phyloP scores from a whole-genome alignment of 2,888 invertebrate genomes.

The Beris chalybata region DNA sequence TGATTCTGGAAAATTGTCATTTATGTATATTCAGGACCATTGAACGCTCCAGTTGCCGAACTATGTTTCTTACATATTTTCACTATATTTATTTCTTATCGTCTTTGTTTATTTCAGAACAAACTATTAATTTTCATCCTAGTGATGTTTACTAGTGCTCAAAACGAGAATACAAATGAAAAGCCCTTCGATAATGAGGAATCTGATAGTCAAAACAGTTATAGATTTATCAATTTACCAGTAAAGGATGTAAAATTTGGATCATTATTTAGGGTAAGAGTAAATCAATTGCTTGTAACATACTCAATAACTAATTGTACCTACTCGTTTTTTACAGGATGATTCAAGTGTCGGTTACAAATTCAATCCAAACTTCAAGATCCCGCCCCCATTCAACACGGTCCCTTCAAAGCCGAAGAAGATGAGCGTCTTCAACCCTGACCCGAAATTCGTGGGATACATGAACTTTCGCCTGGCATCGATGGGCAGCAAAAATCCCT shows the following conservation, averaged over 20 bases:
- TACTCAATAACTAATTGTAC: background rate
- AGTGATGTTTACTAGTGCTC: background rate
- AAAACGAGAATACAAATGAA: background rate
- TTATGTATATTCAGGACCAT: no score
- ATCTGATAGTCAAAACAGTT: slow-evolving; percentile 11
- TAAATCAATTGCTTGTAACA: background rate
- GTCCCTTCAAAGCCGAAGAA: slow-evolving; percentile 5
- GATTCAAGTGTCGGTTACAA: background rate
- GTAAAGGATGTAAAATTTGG: slow-evolving; percentile 4
- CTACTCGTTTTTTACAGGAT: background rate
- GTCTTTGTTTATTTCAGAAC: slow-evolving; percentile 11
- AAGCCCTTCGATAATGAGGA: background rate
- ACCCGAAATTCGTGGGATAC: slow-evolving; percentile 3
- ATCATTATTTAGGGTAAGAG: slow-evolving; percentile 5
- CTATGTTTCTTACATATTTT: background rate
- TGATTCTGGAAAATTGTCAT: no score
- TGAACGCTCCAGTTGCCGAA: no score
- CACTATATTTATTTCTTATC: background rate
- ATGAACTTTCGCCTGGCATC: background rate
- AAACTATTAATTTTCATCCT: background rate
- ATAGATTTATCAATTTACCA: slow-evolving; percentile 8
- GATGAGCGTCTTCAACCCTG: slow-evolving; percentile 1
- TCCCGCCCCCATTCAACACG: background rate
- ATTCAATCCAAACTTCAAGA: background rate
- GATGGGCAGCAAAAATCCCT: background rate